Percentiles rank a stretch among this genome's conserved stretches.
Evolutionary conservation across 2,797 vertebrate species (phyloP).

Genomic region (Coreius guichenoti): DNA sequence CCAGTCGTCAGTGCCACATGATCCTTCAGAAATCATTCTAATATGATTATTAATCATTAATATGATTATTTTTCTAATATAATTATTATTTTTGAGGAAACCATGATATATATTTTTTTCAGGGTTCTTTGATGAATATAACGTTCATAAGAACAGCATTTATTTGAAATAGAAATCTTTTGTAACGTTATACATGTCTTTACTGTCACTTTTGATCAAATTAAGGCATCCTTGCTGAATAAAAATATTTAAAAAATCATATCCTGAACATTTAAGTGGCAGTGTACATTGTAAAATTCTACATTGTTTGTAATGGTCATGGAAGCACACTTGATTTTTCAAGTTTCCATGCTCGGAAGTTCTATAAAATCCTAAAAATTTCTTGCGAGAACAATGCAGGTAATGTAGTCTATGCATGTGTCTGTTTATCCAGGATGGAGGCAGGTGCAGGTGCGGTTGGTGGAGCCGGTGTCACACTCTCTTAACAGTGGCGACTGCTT

Average conservation of each 20-base stretch:
- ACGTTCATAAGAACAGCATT: background rate
- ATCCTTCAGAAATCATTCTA: background rate
- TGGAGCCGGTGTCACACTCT: conserved; percentile 72
- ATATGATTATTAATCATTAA: too few relatives aligned
- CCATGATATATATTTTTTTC: background rate
- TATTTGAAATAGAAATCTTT: background rate
- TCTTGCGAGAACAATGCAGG: background rate
- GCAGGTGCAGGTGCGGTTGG: conserved; percentile 81
- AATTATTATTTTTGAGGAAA: background rate
- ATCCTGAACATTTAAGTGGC: background rate
- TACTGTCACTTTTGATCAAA: background rate
- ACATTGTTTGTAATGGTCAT: background rate
- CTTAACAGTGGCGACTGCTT: conserved; percentile 85
- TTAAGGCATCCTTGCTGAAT: background rate
- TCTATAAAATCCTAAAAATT: background rate
- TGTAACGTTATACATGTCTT: background rate
- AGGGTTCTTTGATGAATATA: background rate
- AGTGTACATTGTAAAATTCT: background rate
- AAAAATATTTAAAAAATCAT: background rate
- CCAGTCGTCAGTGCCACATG: background rate
- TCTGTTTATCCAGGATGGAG: conserved; percentile 71
- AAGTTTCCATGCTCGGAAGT: background rate
- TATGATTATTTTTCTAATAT: too few relatives aligned
- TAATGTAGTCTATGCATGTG: background rate
- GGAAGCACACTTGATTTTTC: background rate